Evolutionary conservation across 2,888 invertebrate species (phyloP), one percentile per base, ranked within the genome.

Genomic region (Bembecia ichneumoniformis): DNA sequence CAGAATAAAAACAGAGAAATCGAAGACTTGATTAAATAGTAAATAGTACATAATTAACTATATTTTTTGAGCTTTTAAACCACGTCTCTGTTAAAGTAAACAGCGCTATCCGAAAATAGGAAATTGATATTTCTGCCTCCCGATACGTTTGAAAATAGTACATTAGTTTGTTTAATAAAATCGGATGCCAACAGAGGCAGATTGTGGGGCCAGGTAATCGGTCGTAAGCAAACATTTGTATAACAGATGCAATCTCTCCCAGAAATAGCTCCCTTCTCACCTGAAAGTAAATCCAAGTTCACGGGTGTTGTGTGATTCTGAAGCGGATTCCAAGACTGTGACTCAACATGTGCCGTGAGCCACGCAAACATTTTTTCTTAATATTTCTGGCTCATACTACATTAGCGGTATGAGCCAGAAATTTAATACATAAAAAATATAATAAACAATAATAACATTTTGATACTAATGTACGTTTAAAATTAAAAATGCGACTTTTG

Each of bases 221-320:
- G 57, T 53, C 55, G 53, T 57, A 52, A 48, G 52, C 46, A 45
- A 46, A 46, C 40, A 54, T 51, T 55, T 47, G 49, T 51, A 44
- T 47, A 47, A 55, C 53, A 53, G 43, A 47, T 60, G 60, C 61
- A 60, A 28, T 28, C 28, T 28, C 58, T 54, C 59, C 58, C 63
- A 57, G 58, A 68, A 69, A 74, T 72, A 71, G 64, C 20, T 35
- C 10, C 9, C 28, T n/a, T 43, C 46, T 59, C 60, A 74, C 74
- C 73, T 70, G 70, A 61, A 57, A 59, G 60, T 58, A 46, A 47
- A 59, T 58, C 59, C 70, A 73, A 73, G 64, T 68, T 72, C 70
- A 64, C 63, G 52, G 58, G 56, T 74, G 44, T 13, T n/a, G 7
- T 40, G 40, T 40, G 72, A 71, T 55, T 72, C 68, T n/a, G 40